Evolutionary conservation across 2,113 vertebrate species (phyloP).

Genomic region (Peromyscus polionotus): DNA sequence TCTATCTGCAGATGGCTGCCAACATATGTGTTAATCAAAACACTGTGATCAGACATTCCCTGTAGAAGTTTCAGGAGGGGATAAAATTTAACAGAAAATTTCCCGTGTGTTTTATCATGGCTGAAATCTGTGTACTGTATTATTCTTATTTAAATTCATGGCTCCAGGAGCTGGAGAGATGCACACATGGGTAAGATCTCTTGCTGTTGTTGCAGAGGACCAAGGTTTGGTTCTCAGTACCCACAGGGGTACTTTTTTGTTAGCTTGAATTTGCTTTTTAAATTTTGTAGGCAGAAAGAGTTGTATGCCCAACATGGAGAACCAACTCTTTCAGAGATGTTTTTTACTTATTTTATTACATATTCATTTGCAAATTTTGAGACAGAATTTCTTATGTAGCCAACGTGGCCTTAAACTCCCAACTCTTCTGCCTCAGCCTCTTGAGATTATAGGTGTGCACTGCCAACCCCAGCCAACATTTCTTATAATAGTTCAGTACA

Average conservation of each 20-base stretch:
- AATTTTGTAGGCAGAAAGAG: neutral
- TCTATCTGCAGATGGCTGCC: neutral
- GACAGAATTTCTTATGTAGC: neutral
- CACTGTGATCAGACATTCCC: neutral
- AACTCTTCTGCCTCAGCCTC: neutral
- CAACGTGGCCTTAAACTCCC: neutral
- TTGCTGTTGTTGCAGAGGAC: neutral
- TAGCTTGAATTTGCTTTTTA: neutral
- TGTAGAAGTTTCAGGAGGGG: neutral
- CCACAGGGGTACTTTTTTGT: neutral
- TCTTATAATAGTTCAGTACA: no score
- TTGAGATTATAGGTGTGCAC: neutral
- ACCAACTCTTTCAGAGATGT: neutral
- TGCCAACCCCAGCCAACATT: neutral
- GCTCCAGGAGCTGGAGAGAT: neutral
- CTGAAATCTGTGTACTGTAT: neutral
- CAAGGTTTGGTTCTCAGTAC: neutral
- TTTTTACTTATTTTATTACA: neutral
- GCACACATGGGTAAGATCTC: neutral
- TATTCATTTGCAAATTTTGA: neutral
- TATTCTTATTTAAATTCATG: neutral
- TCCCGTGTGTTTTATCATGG: neutral
- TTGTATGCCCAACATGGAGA: neutral
- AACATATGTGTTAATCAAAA: slow-evolving; percentile 22
- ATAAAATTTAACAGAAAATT: neutral